Percentiles rank a stretch among this genome's conserved stretches.
phyloP scores from a whole-genome alignment of 2,888 invertebrate genomes.

The Rhamphomyia laevipes region DNA sequence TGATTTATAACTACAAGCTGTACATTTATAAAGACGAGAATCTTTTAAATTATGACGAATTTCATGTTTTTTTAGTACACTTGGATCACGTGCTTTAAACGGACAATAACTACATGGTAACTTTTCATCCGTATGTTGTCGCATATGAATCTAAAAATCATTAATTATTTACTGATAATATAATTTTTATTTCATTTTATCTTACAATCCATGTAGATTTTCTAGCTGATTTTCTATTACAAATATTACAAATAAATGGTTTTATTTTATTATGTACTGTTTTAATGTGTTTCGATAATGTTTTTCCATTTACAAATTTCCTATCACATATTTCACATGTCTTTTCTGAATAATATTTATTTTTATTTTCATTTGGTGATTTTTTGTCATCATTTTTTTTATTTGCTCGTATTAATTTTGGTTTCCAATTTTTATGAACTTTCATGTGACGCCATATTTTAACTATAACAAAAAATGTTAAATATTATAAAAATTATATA shows the following conservation, averaged over 20 bases:
- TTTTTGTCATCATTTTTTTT: constrained; percentile 15
- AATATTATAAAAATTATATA: background rate
- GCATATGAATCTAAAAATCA: constrained; percentile 50
- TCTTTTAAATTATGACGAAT: constrained; percentile 44
- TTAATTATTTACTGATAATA: background rate
- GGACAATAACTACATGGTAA: constrained; percentile 56
- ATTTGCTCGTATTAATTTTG: constrained; percentile 26
- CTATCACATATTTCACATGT: constrained; percentile 57
- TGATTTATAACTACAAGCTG: constrained; percentile 53
- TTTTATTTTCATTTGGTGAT: constrained; percentile 8
- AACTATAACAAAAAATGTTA: constrained; percentile 27
- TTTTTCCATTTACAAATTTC: constrained; percentile 55
- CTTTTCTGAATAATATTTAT: constrained; percentile 46
- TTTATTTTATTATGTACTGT: constrained; percentile 62
- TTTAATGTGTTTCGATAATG: constrained; percentile 55
- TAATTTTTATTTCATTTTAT: background rate
- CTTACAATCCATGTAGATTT: constrained; percentile 53
- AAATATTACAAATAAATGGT: constrained; percentile 61
- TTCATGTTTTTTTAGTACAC: constrained; percentile 54
- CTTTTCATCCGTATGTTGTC: constrained; percentile 69
- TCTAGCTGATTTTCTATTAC: constrained; percentile 58
- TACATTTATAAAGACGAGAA: constrained; percentile 42
- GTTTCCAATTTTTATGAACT: constrained; percentile 41
- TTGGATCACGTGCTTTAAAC: constrained; percentile 63
- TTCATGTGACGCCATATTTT: constrained; percentile 51